Percentiles rank a stretch among this genome's conserved stretches.
These are phyloP conservation scores for Hypanus sabinus DNA, from an alignment of 2,113 vertebrate species.

Conservation along the genomic window DNA sequence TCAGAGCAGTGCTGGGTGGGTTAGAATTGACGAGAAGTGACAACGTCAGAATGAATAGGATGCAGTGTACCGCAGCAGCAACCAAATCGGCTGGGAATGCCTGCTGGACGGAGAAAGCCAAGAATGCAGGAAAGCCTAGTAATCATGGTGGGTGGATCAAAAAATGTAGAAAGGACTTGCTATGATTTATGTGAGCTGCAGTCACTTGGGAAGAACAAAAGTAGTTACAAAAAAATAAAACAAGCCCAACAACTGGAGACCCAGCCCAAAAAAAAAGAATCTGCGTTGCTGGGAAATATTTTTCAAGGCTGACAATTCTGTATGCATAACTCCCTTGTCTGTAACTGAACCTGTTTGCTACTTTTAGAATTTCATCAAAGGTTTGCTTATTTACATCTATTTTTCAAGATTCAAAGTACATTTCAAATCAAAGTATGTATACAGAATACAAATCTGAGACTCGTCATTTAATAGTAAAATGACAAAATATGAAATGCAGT, in stretches of 20 bases:
- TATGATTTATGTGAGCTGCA: neutral
- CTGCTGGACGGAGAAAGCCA: neutral
- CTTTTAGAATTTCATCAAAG: neutral
- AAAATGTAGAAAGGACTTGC: neutral
- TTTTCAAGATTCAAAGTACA: neutral
- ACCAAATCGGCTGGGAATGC: neutral
- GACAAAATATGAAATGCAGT: too few relatives aligned
- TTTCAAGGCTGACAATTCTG: neutral
- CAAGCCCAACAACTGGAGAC: neutral
- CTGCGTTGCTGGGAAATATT: neutral
- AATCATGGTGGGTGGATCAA: neutral
- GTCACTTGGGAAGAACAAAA: conserved; percentile 6
- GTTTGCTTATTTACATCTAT: neutral
- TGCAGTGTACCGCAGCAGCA: neutral
- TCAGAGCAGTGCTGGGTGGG: neutral
- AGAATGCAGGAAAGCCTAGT: neutral
- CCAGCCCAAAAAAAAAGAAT: neutral
- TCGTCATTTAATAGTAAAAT: neutral
- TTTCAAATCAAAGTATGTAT: too few relatives aligned
- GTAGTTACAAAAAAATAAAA: neutral
- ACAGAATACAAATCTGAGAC: too few relatives aligned
- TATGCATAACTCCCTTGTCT: neutral
- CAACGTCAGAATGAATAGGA: neutral
- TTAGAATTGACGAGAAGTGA: neutral
- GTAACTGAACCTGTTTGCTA: neutral